Conservation (phyloP, 2,797 vertebrate species). For the Labeo calbasu region DNA sequence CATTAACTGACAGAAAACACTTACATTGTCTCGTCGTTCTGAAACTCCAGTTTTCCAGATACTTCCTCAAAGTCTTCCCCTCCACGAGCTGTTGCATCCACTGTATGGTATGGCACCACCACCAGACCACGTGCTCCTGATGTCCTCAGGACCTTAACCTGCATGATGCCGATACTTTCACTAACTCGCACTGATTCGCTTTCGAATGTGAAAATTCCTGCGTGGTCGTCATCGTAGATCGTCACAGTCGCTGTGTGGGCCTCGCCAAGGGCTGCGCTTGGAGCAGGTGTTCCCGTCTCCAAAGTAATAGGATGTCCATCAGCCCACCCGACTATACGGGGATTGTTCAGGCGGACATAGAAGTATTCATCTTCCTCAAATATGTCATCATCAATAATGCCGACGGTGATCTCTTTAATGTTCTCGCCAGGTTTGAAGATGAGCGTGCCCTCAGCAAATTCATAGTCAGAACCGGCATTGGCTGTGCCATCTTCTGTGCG, state of each 20-base stretch:
- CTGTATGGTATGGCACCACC: conserved; percentile 78
- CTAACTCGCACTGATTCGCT: conserved; percentile 75
- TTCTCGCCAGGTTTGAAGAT: conserved; percentile 83
- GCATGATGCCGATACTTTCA: conserved; percentile 78
- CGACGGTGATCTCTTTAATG: conserved; percentile 82
- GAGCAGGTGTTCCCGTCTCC: conserved; percentile 62
- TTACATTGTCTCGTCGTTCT: conserved; percentile 88
- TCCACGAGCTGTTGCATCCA: conserved; percentile 78
- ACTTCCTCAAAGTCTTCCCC: conserved; percentile 84
- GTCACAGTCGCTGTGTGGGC: conserved; percentile 84
- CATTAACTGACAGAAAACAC: conserved; percentile 47
- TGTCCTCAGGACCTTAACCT: conserved; percentile 78
- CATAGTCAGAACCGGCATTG: conserved; percentile 87
- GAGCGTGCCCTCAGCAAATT: conserved; percentile 84
- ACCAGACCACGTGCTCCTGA: conserved; percentile 80
- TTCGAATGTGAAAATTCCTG: conserved; percentile 87
- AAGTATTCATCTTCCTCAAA: conserved; percentile 89
- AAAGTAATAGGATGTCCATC: conserved; percentile 70
- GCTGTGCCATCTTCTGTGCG: conserved; percentile 86
- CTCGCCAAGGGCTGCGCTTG: conserved; percentile 78
- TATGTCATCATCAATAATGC: conserved; percentile 87
- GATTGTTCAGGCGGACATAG: conserved; percentile 84
- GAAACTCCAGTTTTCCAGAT: conserved; percentile 83
- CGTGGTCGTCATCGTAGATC: conserved; percentile 88
- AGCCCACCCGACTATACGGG: conserved; percentile 73